Evolutionary conservation across 2,888 invertebrate species (phyloP).

Genomic region (Philonicus albiceps): DNA sequence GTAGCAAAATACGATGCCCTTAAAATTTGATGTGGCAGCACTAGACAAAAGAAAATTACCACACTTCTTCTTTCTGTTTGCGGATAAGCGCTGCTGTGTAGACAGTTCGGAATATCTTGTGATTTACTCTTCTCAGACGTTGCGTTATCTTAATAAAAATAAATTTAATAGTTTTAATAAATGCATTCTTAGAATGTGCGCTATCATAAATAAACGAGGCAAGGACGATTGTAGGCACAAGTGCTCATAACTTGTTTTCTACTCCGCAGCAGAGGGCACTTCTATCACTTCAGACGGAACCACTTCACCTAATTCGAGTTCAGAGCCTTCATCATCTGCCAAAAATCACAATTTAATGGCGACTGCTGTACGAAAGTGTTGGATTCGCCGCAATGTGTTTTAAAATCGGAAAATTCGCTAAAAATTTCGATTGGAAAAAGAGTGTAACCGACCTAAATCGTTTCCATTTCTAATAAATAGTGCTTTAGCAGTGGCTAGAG

Average conservation of each 20-base stretch:
- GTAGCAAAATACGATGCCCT: background rate
- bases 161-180: background rate
- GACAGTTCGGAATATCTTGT: background rate
- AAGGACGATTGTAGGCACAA: background rate
- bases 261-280: background rate
- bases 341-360: conserved; percentile 45
- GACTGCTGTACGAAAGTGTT: conserved; percentile 7
- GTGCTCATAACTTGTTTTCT: background rate
- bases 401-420: background rate
- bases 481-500: background rate
- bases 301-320: conserved; percentile 12
- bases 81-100: background rate
- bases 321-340: conserved; percentile 44
- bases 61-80: background rate
- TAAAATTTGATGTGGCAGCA: background rate
- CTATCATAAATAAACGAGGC: background rate
- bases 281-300: background rate
- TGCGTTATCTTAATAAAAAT: background rate
- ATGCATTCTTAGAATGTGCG: background rate
- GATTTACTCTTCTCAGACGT: background rate
- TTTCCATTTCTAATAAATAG: background rate
- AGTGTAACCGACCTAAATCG: background rate
- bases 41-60: background rate
- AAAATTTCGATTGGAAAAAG: background rate
- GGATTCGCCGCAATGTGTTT: conserved; percentile 44